Conservation (phyloP, 1,140 invertebrate species). For the Rhagoletis zephyria region DNA sequence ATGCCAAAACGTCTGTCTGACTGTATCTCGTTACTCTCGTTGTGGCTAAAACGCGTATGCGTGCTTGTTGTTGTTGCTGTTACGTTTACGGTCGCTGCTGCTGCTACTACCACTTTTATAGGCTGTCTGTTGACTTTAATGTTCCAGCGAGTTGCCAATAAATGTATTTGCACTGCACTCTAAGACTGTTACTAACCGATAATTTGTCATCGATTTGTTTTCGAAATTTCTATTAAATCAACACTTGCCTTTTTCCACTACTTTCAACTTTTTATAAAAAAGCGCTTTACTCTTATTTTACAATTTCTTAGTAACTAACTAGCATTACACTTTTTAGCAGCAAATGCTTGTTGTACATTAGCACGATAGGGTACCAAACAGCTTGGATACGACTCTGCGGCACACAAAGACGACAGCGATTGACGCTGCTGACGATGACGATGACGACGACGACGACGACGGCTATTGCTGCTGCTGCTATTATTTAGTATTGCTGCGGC, state of each 20-base stretch:
- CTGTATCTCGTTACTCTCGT: conserved; percentile 12
- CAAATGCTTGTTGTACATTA: conserved; percentile 2
- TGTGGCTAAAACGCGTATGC: background rate
- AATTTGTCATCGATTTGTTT: background rate
- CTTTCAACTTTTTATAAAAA: background rate
- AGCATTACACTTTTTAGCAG: conserved; percentile 10
- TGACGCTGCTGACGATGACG: conserved; percentile 7
- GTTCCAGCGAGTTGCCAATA: background rate
- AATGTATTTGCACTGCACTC: background rate
- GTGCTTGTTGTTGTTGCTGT: conserved; percentile 2
- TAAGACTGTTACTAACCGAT: background rate
- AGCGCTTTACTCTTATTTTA: background rate
- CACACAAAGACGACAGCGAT: conserved; percentile 23
- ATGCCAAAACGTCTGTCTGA: conserved; percentile 17
- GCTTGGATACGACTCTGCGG: conserved; percentile 7
- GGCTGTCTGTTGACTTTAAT: background rate
- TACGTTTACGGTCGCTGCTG: too few relatives aligned
- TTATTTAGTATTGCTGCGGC: background rate
- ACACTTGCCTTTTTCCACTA: too few relatives aligned
- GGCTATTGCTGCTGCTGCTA: background rate
- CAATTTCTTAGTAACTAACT: conserved; percentile 7
- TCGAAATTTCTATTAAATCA: background rate
- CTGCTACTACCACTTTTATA: background rate
- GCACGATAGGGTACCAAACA: background rate
- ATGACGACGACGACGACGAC: background rate